phyloP scores from a whole-genome alignment of 2,113 vertebrate species.

The Chionomys nivalis region DNA sequence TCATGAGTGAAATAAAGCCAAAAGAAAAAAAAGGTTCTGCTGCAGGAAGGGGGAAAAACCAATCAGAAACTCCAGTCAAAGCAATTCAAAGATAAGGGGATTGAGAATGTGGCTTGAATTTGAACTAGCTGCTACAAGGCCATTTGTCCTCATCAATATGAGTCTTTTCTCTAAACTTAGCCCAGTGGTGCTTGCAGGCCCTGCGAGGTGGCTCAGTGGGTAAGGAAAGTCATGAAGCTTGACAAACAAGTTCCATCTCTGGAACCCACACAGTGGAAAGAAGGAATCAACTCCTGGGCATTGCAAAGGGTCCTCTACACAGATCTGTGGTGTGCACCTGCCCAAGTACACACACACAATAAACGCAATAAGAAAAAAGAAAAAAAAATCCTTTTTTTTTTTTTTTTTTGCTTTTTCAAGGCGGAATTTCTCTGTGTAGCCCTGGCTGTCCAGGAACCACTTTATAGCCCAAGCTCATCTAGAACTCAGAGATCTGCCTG shows the following conservation, averaged over 20 bases:
- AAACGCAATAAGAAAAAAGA: not conserved
- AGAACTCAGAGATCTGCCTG: not conserved
- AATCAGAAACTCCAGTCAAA: constrained; percentile 37
- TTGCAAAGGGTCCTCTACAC: not conserved
- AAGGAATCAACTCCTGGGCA: too few relatives aligned
- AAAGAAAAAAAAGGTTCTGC: not conserved
- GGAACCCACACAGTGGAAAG: not conserved
- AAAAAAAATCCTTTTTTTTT: too few relatives aligned
- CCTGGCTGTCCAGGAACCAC: not conserved
- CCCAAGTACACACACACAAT: not conserved
- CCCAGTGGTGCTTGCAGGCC: not conserved
- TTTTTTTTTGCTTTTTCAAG: not conserved
- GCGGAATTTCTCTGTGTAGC: not conserved
- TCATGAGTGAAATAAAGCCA: not conserved
- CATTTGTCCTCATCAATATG: not conserved
- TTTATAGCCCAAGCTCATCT: not conserved
- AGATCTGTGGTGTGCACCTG: not conserved
- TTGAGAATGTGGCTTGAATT: not conserved
- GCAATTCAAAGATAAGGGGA: not conserved
- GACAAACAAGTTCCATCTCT: not conserved
- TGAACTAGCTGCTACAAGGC: not conserved
- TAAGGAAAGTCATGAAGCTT: not conserved
- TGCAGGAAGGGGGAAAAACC: not conserved
- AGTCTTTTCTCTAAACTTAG: not conserved
- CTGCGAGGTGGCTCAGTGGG: not conserved